A percentile compares a stretch with the other conserved stretches of the same genome.
These are phyloP conservation scores for Tychaedon coryphoeus DNA, from an alignment of 2,113 vertebrate species.

Conservation along the genomic window DNA sequence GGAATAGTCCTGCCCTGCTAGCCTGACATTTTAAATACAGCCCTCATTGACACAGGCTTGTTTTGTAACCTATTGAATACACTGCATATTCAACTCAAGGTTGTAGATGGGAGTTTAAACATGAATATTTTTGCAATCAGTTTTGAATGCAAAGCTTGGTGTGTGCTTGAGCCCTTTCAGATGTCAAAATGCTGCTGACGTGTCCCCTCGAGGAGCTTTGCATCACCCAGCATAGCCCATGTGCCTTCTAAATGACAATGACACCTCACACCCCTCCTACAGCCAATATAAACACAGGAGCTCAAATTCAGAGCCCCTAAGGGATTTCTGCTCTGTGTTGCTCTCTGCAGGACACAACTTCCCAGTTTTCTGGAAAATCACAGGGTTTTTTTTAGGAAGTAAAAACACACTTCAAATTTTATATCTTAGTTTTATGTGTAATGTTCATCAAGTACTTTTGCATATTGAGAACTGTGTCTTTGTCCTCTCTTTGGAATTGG, in stretches of 20 bases:
- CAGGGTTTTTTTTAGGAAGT: background rate
- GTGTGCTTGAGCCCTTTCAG: background rate
- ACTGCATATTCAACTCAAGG: background rate
- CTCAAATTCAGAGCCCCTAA: background rate
- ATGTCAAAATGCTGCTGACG: background rate
- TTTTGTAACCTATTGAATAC: background rate
- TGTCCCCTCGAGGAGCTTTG: background rate
- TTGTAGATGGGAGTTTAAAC: background rate
- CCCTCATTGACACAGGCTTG: background rate
- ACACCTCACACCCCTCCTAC: background rate
- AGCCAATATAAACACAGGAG: background rate
- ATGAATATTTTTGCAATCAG: background rate
- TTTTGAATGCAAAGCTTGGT: background rate
- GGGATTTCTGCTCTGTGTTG: background rate
- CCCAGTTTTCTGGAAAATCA: background rate
- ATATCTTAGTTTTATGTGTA: too few species aligned
- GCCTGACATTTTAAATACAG: background rate
- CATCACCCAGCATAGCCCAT: rapidly evolving
- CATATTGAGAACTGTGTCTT: background rate
- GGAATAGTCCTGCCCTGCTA: background rate
- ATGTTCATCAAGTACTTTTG: background rate
- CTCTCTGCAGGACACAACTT: background rate
- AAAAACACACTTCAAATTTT: background rate
- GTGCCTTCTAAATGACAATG: background rate
- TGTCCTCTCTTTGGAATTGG: background rate